Conservation (phyloP, 2,888 invertebrate genomes). For the Junonia oenone region DNA sequence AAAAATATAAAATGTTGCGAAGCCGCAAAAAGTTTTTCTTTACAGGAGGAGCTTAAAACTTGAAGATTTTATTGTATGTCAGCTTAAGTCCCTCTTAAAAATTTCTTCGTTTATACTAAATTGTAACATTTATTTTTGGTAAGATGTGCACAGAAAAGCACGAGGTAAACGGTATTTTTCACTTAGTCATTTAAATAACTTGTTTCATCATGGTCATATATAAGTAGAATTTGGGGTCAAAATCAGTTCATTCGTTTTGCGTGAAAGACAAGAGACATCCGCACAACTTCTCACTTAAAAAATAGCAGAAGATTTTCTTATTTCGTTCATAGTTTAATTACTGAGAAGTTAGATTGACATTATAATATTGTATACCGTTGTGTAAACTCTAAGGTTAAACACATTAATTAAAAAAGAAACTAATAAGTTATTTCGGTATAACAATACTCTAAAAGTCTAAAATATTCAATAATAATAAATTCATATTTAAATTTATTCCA, state of each 20-base stretch:
- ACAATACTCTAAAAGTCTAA: not conserved
- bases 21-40: conserved; percentile 20
- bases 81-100: conserved; percentile 8
- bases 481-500: conserved; percentile 2
- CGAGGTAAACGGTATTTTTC: not conserved
- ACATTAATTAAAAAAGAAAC: too few relatives aligned
- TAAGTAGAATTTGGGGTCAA: too few relatives aligned
- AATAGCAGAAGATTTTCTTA: too few relatives aligned
- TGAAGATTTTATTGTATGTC: conserved; percentile 22
- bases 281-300: too few relatives aligned
- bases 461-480: not conserved
- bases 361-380: too few relatives aligned
- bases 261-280: too few relatives aligned
- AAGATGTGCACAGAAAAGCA: too few relatives aligned
- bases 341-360: too few relatives aligned
- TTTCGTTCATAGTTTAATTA: too few relatives aligned
- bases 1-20: conserved; percentile 18
- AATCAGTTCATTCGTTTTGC: too few relatives aligned
- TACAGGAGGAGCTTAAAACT: conserved; percentile 23
- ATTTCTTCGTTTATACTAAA: conserved; percentile 6
- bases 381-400: too few relatives aligned
- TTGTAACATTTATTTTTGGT: not conserved
- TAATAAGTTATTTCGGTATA: too few relatives aligned
- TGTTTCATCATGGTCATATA: not conserved
- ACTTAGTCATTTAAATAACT: not conserved